Percentiles rank a stretch among this genome's conserved stretches.
phyloP scores from a whole-genome alignment of 1,140 invertebrate genomes.

The Eumeta japonica region DNA sequence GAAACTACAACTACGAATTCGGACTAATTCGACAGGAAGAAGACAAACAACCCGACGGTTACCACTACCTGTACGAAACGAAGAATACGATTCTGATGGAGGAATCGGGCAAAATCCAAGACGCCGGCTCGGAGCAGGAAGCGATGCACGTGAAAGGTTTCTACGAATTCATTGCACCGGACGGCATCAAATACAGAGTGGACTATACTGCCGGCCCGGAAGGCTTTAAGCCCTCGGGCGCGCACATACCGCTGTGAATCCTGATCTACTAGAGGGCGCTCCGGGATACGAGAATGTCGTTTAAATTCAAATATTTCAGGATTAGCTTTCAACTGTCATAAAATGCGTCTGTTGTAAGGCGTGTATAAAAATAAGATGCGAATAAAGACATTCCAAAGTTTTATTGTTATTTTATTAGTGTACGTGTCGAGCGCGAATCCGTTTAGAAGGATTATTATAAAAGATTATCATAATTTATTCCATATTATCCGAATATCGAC shows the following conservation, averaged over 20 bases:
- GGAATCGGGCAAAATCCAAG: constrained; percentile 56
- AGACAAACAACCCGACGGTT: constrained; percentile 41
- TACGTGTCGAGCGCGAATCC: no score
- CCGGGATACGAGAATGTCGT: no score
- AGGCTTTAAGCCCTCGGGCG: constrained; percentile 63
- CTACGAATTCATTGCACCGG: constrained; percentile 62
- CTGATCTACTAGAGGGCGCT: no score
- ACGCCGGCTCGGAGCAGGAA: constrained; percentile 51
- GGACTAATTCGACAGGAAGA: constrained; percentile 44
- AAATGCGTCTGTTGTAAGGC: no score
- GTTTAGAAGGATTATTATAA: no score
- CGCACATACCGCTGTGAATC: constrained; percentile 46
- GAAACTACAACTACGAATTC: constrained; percentile 32
- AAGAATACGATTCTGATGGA: constrained; percentile 62
- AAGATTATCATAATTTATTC: no score
- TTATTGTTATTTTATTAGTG: no score
- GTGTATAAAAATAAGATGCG: no score
- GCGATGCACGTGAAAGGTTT: constrained; percentile 58
- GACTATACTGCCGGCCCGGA: constrained; percentile 67
- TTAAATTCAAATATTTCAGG: no score
- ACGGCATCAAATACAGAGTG: constrained; percentile 68
- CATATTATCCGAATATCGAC: no score
- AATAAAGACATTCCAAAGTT: no score
- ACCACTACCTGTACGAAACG: constrained; percentile 63
- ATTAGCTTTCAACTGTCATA: no score